A percentile compares a stretch with the other conserved stretches of the same genome.
phyloP scores from a whole-genome alignment of 1,140 invertebrate genomes.

The Drosophila lini region DNA sequence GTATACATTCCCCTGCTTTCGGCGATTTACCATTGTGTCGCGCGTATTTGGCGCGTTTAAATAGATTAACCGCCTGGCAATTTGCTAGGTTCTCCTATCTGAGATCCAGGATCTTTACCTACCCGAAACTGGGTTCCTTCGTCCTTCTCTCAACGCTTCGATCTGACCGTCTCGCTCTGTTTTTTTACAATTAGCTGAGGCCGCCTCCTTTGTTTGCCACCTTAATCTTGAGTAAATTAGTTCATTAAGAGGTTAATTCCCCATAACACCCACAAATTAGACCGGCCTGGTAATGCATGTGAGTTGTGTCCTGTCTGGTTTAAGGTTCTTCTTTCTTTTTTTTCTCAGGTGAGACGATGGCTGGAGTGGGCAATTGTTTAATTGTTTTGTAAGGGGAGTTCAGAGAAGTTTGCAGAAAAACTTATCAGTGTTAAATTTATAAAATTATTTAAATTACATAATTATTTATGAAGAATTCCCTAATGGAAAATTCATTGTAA shows the following conservation, averaged over 20 bases:
- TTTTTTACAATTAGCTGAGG: conserved; percentile 72
- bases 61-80: conserved; percentile 84
- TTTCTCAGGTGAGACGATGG: conserved; percentile 24
- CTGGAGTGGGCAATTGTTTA: conserved; percentile 28
- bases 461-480: background rate
- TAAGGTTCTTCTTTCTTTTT: background rate
- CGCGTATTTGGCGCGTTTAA: conserved; percentile 83
- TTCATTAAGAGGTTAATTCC: conserved; percentile 84
- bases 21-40: conserved; percentile 64
- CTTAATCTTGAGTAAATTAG: conserved; percentile 84
- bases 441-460: background rate
- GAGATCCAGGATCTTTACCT: conserved; percentile 39
- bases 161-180: conserved; percentile 16
- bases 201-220: conserved; percentile 77
- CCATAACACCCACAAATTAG: conserved; percentile 83
- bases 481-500: no score
- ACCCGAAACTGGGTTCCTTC: conserved; percentile 4
- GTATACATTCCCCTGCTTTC: conserved; percentile 29
- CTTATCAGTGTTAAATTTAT: background rate
- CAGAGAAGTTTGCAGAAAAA: background rate
- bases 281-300: conserved; percentile 22
- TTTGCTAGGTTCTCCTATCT: conserved; percentile 73
- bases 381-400: conserved; percentile 19
- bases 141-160: background rate
- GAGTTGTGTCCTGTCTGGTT: conserved; percentile 22